phyloP scores from a whole-genome alignment of 2,888 invertebrate genomes.

The Leptinotarsa haldemani region DNA sequence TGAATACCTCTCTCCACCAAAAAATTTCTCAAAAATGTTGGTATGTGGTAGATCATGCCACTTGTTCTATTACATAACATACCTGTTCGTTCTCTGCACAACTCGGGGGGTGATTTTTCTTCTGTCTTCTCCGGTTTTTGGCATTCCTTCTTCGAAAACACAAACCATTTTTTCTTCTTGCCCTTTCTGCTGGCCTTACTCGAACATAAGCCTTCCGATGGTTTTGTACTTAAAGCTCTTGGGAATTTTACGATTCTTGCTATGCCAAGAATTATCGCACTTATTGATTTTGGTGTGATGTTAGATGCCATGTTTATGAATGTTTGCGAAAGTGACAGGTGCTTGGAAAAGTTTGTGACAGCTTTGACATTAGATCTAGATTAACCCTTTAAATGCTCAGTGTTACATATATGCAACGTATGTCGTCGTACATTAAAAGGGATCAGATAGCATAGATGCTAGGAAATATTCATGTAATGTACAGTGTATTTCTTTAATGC shows the following conservation, averaged over 20 bases:
- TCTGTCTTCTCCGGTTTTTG: neutral
- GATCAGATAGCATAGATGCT: too few relatives aligned
- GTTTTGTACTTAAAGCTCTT: neutral
- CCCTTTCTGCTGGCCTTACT: neutral
- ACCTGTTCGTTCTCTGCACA: constrained; percentile 11
- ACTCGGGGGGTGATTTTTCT: constrained; percentile 4
- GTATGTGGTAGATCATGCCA: too few relatives aligned
- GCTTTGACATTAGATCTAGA: neutral
- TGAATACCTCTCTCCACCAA: too few relatives aligned
- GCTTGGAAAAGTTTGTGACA: neutral
- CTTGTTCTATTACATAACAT: neutral
- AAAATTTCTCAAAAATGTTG: too few relatives aligned
- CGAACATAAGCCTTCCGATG: constrained; percentile 1
- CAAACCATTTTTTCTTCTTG: constrained; percentile 15
- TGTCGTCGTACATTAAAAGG: too few relatives aligned
- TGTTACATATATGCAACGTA: neutral
- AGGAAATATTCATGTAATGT: too few relatives aligned
- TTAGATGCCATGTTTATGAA: constrained; percentile 4
- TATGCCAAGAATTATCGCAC: neutral
- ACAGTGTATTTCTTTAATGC: too few relatives aligned
- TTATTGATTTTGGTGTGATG: constrained; percentile 2
- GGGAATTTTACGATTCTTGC: neutral
- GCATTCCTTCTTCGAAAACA: constrained; percentile 11
- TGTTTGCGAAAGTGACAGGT: neutral
- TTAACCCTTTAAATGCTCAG: neutral